A percentile compares a stretch with the other conserved stretches of the same genome.
These are phyloP conservation scores for Pelodiscus sinensis DNA, from an alignment of 2,113 vertebrate species.

Conservation along the genomic window DNA sequence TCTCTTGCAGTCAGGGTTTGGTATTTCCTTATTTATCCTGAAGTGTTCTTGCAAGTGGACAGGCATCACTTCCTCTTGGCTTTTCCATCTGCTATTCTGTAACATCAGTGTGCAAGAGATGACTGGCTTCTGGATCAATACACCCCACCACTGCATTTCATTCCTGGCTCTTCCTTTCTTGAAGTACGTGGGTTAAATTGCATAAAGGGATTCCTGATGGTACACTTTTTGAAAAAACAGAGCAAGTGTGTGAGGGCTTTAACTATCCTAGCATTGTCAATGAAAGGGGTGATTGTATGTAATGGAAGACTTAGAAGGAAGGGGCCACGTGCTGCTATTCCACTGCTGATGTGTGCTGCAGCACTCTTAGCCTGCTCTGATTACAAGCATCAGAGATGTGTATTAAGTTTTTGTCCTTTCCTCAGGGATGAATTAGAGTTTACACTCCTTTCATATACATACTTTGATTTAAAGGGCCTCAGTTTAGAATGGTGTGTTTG, in stretches of 20 bases:
- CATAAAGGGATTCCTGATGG: neutral
- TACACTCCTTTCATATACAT: neutral
- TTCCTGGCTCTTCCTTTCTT: accelerated
- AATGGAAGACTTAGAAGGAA: neutral
- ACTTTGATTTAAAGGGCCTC: neutral
- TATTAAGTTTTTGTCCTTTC: neutral
- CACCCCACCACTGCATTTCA: accelerated
- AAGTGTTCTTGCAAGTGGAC: neutral
- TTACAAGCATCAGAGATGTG: neutral
- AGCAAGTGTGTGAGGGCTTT: neutral
- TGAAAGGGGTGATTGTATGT: accelerated
- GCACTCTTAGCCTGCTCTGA: neutral
- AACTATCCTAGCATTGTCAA: neutral
- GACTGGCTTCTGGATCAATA: accelerated
- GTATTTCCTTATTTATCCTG: conserved; percentile 64
- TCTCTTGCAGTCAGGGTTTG: conserved; percentile 64
- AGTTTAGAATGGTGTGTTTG: neutral
- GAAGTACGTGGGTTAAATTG: accelerated
- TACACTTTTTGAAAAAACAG: neutral
- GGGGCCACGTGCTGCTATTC: accelerated
- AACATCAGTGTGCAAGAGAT: accelerated
- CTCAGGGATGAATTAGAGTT: neutral
- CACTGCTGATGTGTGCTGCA: neutral
- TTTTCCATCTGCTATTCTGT: neutral
- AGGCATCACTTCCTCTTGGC: neutral